Evolutionary conservation across 2,888 invertebrate genomes (phyloP).

Genomic region (Ypsolopha sequella): DNA sequence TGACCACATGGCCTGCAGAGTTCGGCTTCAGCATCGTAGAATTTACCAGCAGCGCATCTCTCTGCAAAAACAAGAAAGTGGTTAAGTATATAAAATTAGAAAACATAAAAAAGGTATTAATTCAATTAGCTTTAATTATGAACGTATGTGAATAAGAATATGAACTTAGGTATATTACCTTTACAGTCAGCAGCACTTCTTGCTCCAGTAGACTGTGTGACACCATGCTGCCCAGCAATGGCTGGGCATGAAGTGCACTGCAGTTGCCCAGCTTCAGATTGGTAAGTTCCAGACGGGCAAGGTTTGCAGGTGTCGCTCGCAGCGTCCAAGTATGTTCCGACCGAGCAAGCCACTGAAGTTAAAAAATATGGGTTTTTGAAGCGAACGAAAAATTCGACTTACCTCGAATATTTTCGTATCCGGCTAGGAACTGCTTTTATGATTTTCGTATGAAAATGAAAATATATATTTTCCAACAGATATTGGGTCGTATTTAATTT

Average conservation of each 20-base stretch:
- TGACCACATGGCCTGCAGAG: conserved; percentile 93
- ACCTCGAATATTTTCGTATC: background rate
- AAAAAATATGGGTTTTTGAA: conserved; percentile 1
- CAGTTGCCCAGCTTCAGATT: conserved; percentile 91
- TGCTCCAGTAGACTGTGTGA: conserved; percentile 89
- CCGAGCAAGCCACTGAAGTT: conserved; percentile 85
- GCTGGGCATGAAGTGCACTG: conserved; percentile 92
- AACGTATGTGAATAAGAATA: too few species aligned
- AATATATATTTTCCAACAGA: too few species aligned
- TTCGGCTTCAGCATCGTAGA: conserved; percentile 89
- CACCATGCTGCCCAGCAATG: conserved; percentile 91
- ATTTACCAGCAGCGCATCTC: conserved; percentile 94
- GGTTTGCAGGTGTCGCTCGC: conserved; percentile 83
- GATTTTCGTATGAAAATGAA: too few species aligned
- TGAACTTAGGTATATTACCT: conserved; percentile 53
- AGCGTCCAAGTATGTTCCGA: conserved; percentile 88
- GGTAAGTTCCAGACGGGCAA: conserved; percentile 92
- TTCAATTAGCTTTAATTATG: too few species aligned
- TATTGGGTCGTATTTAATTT: background rate
- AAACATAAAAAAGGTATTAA: conserved; percentile 4
- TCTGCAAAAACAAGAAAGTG: conserved; percentile 57
- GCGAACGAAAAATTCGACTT: background rate
- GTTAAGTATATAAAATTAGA: conserved; percentile 1
- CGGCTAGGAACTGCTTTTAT: too few species aligned
- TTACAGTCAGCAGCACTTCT: conserved; percentile 91